phyloP scores from a whole-genome alignment of 2,888 invertebrate genomes.

The Sabatieria punctata region DNA sequence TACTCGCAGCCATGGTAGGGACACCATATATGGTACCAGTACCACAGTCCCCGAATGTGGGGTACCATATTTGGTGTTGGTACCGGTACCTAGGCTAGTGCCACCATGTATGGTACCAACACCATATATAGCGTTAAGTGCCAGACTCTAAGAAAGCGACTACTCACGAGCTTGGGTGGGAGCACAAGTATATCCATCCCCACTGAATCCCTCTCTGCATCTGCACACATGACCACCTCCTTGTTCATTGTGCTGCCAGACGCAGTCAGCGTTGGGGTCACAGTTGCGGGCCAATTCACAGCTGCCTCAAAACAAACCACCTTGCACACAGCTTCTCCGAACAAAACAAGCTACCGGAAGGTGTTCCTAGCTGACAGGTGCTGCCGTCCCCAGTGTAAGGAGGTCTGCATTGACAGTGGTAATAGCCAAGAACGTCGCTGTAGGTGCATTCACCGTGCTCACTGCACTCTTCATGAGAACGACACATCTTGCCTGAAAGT shows the following conservation, averaged over 20 bases:
- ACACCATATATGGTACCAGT: too few relatives aligned
- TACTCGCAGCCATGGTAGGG: too few relatives aligned
- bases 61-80: too few relatives aligned
- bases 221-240: slow-evolving; percentile 27
- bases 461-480: slow-evolving; percentile 23
- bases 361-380: slow-evolving; percentile 38
- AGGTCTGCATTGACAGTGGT: slow-evolving; percentile 45
- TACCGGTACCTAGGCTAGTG: too few relatives aligned
- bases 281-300: slow-evolving; percentile 25
- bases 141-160: too few relatives aligned
- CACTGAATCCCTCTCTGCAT: slow-evolving; percentile 34
- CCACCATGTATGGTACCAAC: too few relatives aligned
- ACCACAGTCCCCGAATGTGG: too few relatives aligned
- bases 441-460: slow-evolving; percentile 24
- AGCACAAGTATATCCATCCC: slow-evolving; percentile 33
- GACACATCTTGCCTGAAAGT: slow-evolving; percentile 19
- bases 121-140: too few relatives aligned
- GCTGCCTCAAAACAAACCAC: slow-evolving; percentile 8
- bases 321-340: neutral
- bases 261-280: slow-evolving; percentile 29
- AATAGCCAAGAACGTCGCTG: slow-evolving; percentile 18
- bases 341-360: neutral
- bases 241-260: slow-evolving; percentile 19
- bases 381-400: slow-evolving; percentile 62
- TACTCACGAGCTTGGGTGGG: slow-evolving; percentile 4